Evolutionary conservation across 2,113 vertebrate genomes (phyloP), one percentile per base, ranked within the genome.

Genomic region (Eurypyga helias): DNA sequence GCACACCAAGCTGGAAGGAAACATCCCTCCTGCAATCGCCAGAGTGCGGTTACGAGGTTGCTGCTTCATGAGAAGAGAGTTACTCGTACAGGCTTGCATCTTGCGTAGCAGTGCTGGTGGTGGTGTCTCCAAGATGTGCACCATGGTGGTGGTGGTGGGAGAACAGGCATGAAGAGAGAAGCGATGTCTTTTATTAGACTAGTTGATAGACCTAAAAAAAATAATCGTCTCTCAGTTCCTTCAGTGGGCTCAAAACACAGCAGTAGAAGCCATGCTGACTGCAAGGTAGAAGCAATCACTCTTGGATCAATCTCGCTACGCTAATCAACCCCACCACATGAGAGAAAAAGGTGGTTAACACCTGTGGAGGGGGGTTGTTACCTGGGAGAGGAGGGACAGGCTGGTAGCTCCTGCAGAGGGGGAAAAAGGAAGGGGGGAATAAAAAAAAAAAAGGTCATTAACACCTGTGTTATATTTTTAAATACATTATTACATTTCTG

Each of bases 401-500:
- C 72, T 36, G 6, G 62, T 13, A 87, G 16, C 33, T 96, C 57
- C 36, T n/a, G 34, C 38, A 93, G 72, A 81, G 64, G 20, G 20
- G 18, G n/a, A 9, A 38, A 61, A 67, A 60, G 11, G 23, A 20
- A 7, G 6, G 12, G 3, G 15, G 31, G 7, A 7, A 6, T 11
- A 11, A 31, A 21, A 9, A 29, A 33, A 67, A 75, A 83, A 75
- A 65, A n/a, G 17, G 24, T 71, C 34, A 82, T 95, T 95, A 96
- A 13, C 93, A 97, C 81, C 73, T 95, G 84, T 93, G 73, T 69
- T 96, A 21, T 87, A 76, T 96, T 97, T 96, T 96, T 79, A 95
- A 96, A 94, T 93, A 82, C 67, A 52, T 91, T 91, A 85, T 96
- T 96, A 80, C 65, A 83, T 88, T 96, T 94, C 75, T 96, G 95